phyloP scores from a whole-genome alignment of 2,888 invertebrate genomes.

The Drosophila vallismaia region DNA sequence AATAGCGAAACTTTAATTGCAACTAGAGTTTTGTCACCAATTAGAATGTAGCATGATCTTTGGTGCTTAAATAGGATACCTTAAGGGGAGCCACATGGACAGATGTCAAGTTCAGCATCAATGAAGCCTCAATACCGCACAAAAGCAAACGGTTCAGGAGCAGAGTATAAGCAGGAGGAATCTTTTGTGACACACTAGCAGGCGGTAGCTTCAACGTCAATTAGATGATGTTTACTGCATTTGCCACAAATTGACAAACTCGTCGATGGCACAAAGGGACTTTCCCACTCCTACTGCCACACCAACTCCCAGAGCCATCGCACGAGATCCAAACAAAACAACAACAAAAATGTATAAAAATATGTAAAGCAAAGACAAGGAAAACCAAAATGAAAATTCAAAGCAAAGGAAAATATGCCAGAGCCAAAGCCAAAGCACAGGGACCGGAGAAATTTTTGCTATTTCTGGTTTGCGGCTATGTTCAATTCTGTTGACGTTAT shows the following conservation, averaged over 20 bases:
- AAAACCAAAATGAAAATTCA: conserved; percentile 17
- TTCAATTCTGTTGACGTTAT: conserved; percentile 78
- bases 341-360: conserved; percentile 22
- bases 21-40: neutral
- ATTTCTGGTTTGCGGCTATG: conserved; percentile 66
- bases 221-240: conserved; percentile 77
- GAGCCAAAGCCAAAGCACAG: conserved; percentile 43
- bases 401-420: conserved; percentile 51
- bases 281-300: conserved; percentile 10
- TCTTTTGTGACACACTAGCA: conserved; percentile 34
- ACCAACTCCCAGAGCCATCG: conserved; percentile 5
- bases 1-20: neutral
- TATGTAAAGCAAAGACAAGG: conserved; percentile 41
- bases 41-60: neutral
- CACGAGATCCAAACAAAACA: conserved; percentile 22
- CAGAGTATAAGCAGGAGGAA: conserved; percentile 6
- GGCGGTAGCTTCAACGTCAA: conserved; percentile 73
- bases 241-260: conserved; percentile 79
- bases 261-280: conserved; percentile 51
- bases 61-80: conserved; percentile 4
- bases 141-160: neutral
- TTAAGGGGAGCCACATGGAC: conserved; percentile 56
- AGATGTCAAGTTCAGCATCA: conserved; percentile 66
- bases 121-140: conserved; percentile 6
- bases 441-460: conserved; percentile 31